A percentile compares a stretch with the other conserved stretches of the same genome.
phyloP scores from a whole-genome alignment of 2,113 vertebrate genomes.

The Semnornis frantzii region DNA sequence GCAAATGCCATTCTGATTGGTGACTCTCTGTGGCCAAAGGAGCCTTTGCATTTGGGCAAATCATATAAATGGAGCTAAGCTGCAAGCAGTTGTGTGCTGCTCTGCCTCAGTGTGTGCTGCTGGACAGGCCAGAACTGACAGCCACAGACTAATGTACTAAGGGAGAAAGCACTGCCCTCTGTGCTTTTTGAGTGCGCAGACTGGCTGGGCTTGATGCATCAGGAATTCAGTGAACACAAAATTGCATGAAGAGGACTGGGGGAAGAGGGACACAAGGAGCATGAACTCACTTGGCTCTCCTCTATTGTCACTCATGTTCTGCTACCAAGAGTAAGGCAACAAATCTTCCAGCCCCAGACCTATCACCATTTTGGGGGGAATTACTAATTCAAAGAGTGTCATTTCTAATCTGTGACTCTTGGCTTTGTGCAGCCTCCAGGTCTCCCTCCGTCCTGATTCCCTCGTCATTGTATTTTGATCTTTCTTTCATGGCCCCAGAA shows the following conservation, averaged over 20 bases:
- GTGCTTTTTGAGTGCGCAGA: rapidly evolving
- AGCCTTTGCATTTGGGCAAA: too few relatives aligned
- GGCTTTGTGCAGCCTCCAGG: not conserved
- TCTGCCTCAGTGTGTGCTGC: too few relatives aligned
- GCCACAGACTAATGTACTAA: not conserved
- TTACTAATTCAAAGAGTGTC: not conserved
- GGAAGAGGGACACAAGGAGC: not conserved
- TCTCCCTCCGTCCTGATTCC: not conserved
- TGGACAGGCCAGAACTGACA: not conserved
- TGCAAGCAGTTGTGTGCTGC: too few relatives aligned
- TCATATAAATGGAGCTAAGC: too few relatives aligned
- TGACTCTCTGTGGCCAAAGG: too few relatives aligned
- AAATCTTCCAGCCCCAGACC: not conserved
- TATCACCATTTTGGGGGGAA: not conserved
- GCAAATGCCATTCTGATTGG: too few relatives aligned
- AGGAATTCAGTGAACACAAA: not conserved
- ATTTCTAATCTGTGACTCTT: not conserved
- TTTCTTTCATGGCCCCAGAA: not conserved
- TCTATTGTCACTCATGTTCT: not conserved
- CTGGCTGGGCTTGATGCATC: not conserved
- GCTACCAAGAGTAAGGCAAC: not conserved
- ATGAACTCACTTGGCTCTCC: not conserved
- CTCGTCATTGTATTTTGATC: not conserved
- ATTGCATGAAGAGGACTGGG: not conserved
- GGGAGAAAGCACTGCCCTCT: not conserved